Conservation (phyloP, 35 echinoderm and acorn worm genomes). For the Diadema setosum region DNA sequence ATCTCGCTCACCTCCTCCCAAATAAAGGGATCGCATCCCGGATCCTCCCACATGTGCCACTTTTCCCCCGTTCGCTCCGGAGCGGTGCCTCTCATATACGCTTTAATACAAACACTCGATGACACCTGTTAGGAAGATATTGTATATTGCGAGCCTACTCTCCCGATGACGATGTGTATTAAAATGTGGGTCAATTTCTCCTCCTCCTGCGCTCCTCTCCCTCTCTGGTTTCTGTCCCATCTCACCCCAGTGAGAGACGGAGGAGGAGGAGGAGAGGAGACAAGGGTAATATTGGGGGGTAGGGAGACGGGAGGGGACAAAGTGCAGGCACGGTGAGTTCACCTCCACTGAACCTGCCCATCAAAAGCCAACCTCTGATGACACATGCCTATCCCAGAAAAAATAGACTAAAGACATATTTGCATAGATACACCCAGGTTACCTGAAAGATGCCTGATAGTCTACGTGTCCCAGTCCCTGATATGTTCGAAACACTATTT, state of each 20-base stretch:
- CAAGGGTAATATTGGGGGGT: neutral
- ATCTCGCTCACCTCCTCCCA: too few relatives aligned
- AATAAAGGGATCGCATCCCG: too few relatives aligned
- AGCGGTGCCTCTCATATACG: neutral
- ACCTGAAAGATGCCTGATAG: constrained; percentile 36
- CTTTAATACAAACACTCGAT: constrained; percentile 29
- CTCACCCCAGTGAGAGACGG: too few relatives aligned
- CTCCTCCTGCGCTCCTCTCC: neutral
- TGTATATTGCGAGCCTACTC: neutral
- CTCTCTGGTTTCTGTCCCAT: neutral
- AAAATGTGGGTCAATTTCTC: constrained; percentile 25
- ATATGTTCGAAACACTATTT: too few relatives aligned
- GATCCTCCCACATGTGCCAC: too few relatives aligned
- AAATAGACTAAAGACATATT: constrained; percentile 4
- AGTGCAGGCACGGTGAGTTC: neutral
- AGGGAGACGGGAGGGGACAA: neutral
- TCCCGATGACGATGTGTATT: neutral
- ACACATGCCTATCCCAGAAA: neutral
- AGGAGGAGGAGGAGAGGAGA: too few relatives aligned
- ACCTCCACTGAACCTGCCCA: neutral
- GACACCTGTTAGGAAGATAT: constrained; percentile 23
- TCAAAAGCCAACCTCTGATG: neutral
- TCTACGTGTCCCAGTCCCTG: too few relatives aligned
- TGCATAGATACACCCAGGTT: neutral
- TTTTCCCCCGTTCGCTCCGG: too few relatives aligned